Evolutionary conservation across 1,140 invertebrate species (phyloP).

Genomic region (Bombus impatiens): DNA sequence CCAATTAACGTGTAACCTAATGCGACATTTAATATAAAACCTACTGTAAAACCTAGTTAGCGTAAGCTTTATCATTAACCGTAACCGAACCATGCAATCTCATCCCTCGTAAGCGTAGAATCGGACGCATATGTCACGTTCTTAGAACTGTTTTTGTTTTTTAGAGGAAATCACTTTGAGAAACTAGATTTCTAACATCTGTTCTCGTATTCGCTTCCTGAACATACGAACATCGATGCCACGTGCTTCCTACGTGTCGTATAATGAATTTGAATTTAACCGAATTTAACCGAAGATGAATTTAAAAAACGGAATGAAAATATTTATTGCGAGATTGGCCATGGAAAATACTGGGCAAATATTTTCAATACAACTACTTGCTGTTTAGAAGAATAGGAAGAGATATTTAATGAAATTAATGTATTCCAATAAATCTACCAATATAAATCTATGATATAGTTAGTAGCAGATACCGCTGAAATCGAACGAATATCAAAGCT

Average conservation of each 20-base stretch:
- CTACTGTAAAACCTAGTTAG: too few species aligned
- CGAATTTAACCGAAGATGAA: background rate
- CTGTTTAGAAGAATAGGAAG: too few species aligned
- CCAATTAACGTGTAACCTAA: too few species aligned
- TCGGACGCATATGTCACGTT: background rate
- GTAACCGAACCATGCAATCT: background rate
- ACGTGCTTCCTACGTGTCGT: slow-evolving; percentile 8
- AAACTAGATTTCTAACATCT: slow-evolving; percentile 45
- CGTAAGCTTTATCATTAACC: too few species aligned
- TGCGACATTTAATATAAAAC: too few species aligned
- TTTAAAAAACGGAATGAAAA: background rate
- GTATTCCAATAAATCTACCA: background rate
- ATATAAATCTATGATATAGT: background rate
- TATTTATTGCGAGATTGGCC: background rate
- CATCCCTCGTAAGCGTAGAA: background rate
- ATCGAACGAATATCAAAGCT: background rate
- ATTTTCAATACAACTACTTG: too few species aligned
- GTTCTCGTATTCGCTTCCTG: slow-evolving; percentile 45
- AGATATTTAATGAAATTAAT: too few species aligned
- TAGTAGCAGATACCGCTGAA: too few species aligned
- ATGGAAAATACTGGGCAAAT: too few species aligned
- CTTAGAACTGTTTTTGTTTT: slow-evolving; percentile 3
- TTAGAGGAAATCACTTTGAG: background rate
- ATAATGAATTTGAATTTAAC: too few species aligned
- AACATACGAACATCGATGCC: slow-evolving; percentile 24